Evolutionary conservation across 2,888 invertebrate genomes (phyloP).

Genomic region (Nipponacmea schrenckii): DNA sequence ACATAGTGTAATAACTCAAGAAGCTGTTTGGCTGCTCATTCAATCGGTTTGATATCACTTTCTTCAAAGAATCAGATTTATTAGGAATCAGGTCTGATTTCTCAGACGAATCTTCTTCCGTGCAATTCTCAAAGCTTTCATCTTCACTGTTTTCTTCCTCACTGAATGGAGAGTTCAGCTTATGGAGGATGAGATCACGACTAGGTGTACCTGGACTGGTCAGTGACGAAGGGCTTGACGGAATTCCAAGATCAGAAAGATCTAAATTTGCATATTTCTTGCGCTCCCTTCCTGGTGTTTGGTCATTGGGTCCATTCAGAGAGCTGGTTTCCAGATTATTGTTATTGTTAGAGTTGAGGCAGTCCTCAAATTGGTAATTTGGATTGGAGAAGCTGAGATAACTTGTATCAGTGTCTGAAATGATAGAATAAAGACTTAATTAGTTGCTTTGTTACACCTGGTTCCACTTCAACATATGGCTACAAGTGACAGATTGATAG

Average conservation of each 20-base stretch:
- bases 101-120: conserved; percentile 36
- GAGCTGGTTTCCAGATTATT: conserved; percentile 7
- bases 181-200: conserved; percentile 29
- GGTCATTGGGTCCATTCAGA: not conserved
- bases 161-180: conserved; percentile 39
- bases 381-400: conserved; percentile 87
- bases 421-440: conserved; percentile 27
- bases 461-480: too few relatives aligned
- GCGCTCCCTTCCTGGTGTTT: conserved; percentile 18
- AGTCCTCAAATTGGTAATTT: conserved; percentile 79
- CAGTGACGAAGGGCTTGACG: conserved; percentile 54
- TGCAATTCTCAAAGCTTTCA: conserved; percentile 29
- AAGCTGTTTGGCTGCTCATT: conserved; percentile 44
- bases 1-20: conserved; percentile 63
- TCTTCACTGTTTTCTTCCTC: conserved; percentile 49
- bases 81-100: conserved; percentile 34
- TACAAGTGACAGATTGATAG: too few relatives aligned
- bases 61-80: conserved; percentile 2
- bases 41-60: not conserved
- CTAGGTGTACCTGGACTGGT: conserved; percentile 34
- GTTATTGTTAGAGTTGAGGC: conserved; percentile 41
- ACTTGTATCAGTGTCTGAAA: conserved; percentile 85
- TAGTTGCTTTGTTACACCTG: too few relatives aligned
- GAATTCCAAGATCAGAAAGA: conserved; percentile 79
- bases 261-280: conserved; percentile 76